Evolutionary conservation across 2,888 invertebrate genomes (phyloP), one percentile per base, ranked within the genome.

Genomic region (Eueremaeus valkanovi): DNA sequence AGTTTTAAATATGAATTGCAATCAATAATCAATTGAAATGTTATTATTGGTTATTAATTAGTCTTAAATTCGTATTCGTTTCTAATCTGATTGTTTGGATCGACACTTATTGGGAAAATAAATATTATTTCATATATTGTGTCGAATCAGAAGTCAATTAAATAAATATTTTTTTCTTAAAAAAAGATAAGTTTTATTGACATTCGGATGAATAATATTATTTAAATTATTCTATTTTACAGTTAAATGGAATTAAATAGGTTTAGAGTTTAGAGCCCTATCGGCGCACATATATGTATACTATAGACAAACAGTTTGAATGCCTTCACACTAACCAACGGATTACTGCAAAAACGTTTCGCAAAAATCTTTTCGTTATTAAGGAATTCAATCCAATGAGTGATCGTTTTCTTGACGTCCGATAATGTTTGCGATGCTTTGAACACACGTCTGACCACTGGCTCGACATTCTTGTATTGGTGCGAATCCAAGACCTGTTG

Each of bases 331-430:
- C 31, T 63, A 29, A 33, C 33, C n/a, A 63, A 63, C 31, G 63
- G 63, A 33, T 63, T 63, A 13, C 11, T 13, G 18, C 63, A 63
- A 27, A 24, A 8, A 6, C 55, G 27, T 55, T 27, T 21, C 3
- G 27, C 21, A 11, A 16, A 31, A 27, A 6, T 8, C 27, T 63
- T 63, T 18, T 63, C 31, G 11, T 63, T 16, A 9, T 63, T 63
- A 3, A 63, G n/a, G 18, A 63, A 31, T 2, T 33, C 33, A 33
- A 63, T 63, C 63, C 29, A 63, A 33, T 63, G 33, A 63, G 8
- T 11, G 33, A 63, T 63, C 16, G 63, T 63, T 33, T 63, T 63
- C 33, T 63, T 63, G 1, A 63, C 63, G 33, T 63, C 31, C 3
- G 31, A 33, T 1, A 63, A n/a, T 33, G 31, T 63, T 27, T 63